Conservation (phyloP, 2,797 vertebrate genomes). For the Anolis apletophallus region DNA sequence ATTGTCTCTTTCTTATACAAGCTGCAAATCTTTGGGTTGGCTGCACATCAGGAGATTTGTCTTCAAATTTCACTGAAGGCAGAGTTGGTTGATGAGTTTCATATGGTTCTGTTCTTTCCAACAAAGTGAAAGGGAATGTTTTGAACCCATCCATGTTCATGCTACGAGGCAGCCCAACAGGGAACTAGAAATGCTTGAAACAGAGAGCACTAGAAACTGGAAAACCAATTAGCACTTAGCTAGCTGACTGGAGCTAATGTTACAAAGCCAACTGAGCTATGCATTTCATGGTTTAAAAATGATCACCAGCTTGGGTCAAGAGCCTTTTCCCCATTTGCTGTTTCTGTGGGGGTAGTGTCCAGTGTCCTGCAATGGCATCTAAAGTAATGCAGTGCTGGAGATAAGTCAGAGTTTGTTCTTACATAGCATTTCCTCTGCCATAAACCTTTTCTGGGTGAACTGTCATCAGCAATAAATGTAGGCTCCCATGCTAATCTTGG, state of each 20-base stretch:
- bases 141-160: neutral
- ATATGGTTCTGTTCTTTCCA: neutral
- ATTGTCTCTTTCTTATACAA: neutral
- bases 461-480: neutral
- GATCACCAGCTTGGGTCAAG: neutral
- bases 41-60: neutral
- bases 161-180: neutral
- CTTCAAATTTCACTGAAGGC: neutral
- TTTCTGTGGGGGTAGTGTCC: neutral
- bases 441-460: neutral
- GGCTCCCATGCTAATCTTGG: neutral
- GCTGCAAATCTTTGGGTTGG: neutral
- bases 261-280: neutral
- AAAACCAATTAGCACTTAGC: slow-evolving; percentile 23
- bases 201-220: neutral
- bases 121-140: neutral
- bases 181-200: neutral
- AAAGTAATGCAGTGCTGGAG: neutral
- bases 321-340: slow-evolving; percentile 1
- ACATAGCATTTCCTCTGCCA: neutral
- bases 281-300: neutral
- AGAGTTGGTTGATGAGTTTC: neutral
- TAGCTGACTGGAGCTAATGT: neutral
- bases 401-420: neutral
- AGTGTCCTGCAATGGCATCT: neutral